phyloP scores from a whole-genome alignment of 2,888 invertebrate genomes.

The Labia minor region DNA sequence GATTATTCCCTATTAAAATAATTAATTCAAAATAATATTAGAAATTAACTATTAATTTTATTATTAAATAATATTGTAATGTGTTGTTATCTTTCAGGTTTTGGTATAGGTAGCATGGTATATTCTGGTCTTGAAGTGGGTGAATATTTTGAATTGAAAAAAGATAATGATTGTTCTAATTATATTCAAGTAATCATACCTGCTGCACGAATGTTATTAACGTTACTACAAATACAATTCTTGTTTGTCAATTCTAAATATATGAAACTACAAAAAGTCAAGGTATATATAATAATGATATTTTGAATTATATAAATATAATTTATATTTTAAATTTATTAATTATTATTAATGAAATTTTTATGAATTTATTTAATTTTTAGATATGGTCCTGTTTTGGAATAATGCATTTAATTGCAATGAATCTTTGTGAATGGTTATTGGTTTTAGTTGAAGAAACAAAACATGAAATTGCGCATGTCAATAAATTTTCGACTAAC shows the following conservation, averaged over 20 bases:
- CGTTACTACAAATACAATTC: conserved; percentile 85
- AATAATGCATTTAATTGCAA: conserved; percentile 88
- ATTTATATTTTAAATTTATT: neutral
- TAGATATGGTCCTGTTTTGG: conserved; percentile 71
- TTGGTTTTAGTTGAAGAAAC: conserved; percentile 79
- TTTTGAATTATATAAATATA: neutral
- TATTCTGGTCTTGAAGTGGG: conserved; percentile 47
- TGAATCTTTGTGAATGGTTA: conserved; percentile 87
- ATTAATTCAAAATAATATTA: too few species aligned
- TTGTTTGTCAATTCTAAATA: conserved; percentile 78
- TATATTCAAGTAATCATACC: conserved; percentile 65
- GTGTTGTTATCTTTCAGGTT: too few species aligned
- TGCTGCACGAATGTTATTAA: conserved; percentile 67
- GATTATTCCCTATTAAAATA: too few species aligned
- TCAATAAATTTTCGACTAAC: conserved; percentile 37
- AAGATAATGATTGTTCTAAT: conserved; percentile 50
- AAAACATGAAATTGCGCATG: conserved; percentile 71
- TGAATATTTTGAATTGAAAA: conserved; percentile 61
- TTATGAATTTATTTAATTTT: conserved; percentile 3
- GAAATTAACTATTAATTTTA: too few species aligned
- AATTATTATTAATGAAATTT: neutral
- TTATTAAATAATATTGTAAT: too few species aligned
- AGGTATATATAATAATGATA: conserved; percentile 32
- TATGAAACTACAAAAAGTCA: neutral
- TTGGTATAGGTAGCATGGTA: conserved; percentile 49